phyloP scores from a whole-genome alignment of 2,113 vertebrate genomes.

The Eulacestoma nigropectus region DNA sequence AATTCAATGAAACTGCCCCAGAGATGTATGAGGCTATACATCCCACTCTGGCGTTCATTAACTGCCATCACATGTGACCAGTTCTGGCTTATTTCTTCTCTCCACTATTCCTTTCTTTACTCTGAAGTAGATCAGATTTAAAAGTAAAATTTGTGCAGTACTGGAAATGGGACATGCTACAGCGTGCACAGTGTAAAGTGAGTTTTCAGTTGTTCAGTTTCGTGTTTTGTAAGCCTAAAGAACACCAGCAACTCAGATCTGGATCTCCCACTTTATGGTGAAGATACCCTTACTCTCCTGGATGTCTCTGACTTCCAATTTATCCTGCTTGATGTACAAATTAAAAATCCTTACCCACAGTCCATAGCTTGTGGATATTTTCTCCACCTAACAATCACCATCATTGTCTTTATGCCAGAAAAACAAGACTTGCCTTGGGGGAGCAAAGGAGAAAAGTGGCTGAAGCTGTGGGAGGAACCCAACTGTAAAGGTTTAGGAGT shows the following conservation, averaged over 20 bases:
- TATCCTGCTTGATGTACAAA: constrained; percentile 46
- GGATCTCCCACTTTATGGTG: neutral
- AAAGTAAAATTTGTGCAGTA: neutral
- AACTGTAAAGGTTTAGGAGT: constrained; percentile 48
- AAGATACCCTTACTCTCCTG: neutral
- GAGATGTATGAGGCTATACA: neutral
- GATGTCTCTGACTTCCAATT: neutral
- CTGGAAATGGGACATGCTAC: neutral
- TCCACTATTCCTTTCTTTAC: neutral
- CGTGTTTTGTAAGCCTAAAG: neutral
- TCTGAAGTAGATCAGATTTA: neutral
- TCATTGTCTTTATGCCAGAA: constrained; percentile 27
- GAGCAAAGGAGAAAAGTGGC: constrained; percentile 4
- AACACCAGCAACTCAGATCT: neutral
- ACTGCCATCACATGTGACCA: neutral
- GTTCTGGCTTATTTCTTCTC: neutral
- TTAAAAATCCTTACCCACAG: constrained; percentile 34
- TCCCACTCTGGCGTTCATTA: neutral
- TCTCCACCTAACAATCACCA: constrained; percentile 26
- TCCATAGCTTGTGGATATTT: constrained; percentile 14
- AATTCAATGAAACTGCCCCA: neutral
- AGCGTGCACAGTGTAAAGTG: neutral
- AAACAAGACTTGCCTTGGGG: constrained; percentile 8
- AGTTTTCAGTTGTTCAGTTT: neutral
- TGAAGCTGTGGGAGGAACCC: constrained; percentile 39